Percentiles rank a stretch among this genome's conserved stretches.
Evolutionary conservation across 2,888 invertebrate species (phyloP).

Genomic region (Andrena bicolor): DNA sequence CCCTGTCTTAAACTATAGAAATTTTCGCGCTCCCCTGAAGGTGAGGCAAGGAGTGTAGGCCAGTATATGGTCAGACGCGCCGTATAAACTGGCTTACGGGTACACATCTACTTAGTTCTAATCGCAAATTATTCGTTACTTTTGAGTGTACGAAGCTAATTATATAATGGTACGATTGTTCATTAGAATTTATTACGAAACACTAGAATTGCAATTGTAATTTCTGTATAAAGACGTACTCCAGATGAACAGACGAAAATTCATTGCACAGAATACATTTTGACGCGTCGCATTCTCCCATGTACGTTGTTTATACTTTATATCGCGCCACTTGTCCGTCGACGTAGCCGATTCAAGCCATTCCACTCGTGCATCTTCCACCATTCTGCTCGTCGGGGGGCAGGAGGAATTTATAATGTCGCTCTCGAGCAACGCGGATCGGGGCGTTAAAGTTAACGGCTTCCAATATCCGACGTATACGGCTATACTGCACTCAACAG

Average conservation of each 20-base stretch:
- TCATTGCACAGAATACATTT: background rate
- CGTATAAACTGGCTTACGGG: too few species aligned
- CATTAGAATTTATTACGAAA: background rate
- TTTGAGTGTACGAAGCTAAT: too few species aligned
- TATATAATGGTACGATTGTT: too few species aligned
- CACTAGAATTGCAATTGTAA: background rate
- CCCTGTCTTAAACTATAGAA: too few species aligned
- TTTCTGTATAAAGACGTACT: background rate
- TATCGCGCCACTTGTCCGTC: constrained; percentile 19
- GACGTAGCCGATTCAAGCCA: background rate
- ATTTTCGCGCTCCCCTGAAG: too few species aligned
- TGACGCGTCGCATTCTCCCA: background rate
- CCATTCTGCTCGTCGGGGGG: constrained; percentile 14
- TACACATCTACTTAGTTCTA: too few species aligned
- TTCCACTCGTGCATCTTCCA: constrained; percentile 28
- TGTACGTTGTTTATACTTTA: constrained; percentile 21
- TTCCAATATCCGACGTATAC: constrained; percentile 63
- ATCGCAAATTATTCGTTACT: too few species aligned
- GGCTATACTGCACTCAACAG: constrained; percentile 70
- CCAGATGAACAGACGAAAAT: background rate
- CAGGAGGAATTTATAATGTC: constrained; percentile 71
- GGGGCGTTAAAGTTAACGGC: constrained; percentile 75
- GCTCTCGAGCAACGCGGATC: constrained; percentile 62
- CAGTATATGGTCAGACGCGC: too few species aligned
- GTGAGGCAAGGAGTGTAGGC: too few species aligned